phyloP scores from a whole-genome alignment of 2,797 vertebrate species.

The Diceros bicornis region DNA sequence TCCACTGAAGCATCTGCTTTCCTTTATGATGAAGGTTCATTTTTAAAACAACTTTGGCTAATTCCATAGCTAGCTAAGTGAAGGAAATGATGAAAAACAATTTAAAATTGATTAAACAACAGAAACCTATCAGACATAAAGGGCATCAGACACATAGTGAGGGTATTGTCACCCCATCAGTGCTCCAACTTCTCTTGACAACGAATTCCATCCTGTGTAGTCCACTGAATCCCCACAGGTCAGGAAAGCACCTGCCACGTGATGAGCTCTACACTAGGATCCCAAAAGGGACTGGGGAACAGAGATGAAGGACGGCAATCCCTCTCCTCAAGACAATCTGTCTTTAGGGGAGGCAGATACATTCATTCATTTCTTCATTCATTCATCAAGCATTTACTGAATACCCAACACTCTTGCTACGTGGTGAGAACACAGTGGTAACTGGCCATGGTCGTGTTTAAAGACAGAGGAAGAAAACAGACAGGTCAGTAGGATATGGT shows the following conservation, averaged over 20 bases:
- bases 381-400: rapidly evolving
- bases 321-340: neutral
- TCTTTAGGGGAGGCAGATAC: rapidly evolving
- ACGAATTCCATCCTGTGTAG: rapidly evolving
- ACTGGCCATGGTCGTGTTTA: rapidly evolving
- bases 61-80: neutral
- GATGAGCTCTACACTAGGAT: neutral
- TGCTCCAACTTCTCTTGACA: no score
- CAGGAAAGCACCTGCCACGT: neutral
- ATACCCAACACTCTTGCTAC: rapidly evolving
- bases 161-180: no score
- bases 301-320: rapidly evolving
- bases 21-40: neutral
- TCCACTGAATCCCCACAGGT: rapidly evolving
- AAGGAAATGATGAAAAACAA: neutral
- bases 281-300: neutral
- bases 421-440: neutral
- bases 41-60: neutral
- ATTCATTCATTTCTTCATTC: neutral
- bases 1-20: neutral
- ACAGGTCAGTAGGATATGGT: no score
- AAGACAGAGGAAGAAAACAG: neutral
- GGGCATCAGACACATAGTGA: rapidly evolving
- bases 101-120: neutral
- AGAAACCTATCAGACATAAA: neutral